Base-by-base conservation (phyloP, 2,888 invertebrate genomes). In the Hirtodrosophila histrioides region DNA sequence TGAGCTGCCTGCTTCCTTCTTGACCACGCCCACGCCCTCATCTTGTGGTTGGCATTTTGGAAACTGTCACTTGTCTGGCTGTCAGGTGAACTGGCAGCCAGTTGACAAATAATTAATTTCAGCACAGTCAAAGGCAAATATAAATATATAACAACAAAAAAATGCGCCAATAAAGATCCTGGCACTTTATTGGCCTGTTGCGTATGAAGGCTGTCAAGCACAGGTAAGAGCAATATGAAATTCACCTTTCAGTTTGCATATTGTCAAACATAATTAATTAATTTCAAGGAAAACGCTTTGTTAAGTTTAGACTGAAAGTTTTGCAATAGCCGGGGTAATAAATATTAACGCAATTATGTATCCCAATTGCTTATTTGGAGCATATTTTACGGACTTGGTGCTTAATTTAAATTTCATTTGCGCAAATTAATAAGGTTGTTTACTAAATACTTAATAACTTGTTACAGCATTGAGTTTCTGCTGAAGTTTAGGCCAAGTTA, bases 251-350 rank as follows among this genome's bases (percentile, higher is more conserved):
- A 65, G 50, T 50, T 60, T 58, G 69, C 66, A 48, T 69, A 64
- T 48, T 58, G 75, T 63, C 64, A 50, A 70, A 65, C 36, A 86
- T 80, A 86, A 69, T 83, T 86, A 80, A 81, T 81, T 84, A 74
- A 70, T 67, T 76, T 64, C 56, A 29, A 56, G 55, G 45, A 29
- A 43, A 57, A 51, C 54, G 58, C 61, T 35, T 53, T 61, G 56
- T 50, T n/a, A 56, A 58, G 44, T 57, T 57, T 17, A 31, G 33
- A 41, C 17, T 10, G 46, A 44, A 68, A 69, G 48, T 68, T 68
- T 49, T 17, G 36, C 40, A 45, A 56, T 48, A 35, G 63, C 27
- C 31, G 6, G 57, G 7, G 7, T 54, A 36, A 58, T 51, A 49
- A 69, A 75, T 69, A 69, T 72, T 75, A 50, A 63, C 70, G 51